A percentile compares a stretch with the other conserved stretches of the same genome.
Evolutionary conservation across 2,113 vertebrate genomes (phyloP).

Genomic region (Camelus bactrianus): DNA sequence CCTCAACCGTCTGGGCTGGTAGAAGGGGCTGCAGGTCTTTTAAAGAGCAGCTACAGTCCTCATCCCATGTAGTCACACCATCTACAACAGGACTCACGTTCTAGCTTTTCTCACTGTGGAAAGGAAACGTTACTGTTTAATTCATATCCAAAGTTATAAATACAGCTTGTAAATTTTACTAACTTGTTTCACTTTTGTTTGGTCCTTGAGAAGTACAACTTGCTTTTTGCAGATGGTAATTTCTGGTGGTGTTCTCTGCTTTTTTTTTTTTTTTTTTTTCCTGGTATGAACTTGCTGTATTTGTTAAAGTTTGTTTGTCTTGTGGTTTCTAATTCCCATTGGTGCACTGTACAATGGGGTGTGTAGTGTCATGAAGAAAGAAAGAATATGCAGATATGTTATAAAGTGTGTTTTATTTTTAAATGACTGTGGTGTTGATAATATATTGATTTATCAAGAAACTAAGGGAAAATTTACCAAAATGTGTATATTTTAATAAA

Average conservation of each 20-base stretch:
- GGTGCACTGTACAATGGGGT: constrained; percentile 94
- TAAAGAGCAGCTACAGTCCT: constrained; percentile 49
- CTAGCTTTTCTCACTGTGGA: constrained; percentile 77
- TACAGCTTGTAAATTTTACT: constrained; percentile 88
- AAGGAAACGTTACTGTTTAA: constrained; percentile 74
- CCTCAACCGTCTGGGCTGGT: constrained; percentile 77
- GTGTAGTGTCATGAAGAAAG: constrained; percentile 92
- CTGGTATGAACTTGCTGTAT: constrained; percentile 92
- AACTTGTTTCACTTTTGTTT: constrained; percentile 86
- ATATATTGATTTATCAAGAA: constrained; percentile 82
- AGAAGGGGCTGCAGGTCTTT: constrained; percentile 44
- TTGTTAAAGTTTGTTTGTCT: constrained; percentile 89
- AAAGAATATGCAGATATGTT: constrained; percentile 92
- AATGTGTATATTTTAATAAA: constrained; percentile 94
- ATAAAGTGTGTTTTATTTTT: constrained; percentile 90
- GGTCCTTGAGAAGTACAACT: constrained; percentile 88
- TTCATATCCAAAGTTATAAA: constrained; percentile 81
- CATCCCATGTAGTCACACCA: background rate
- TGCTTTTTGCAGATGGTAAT: constrained; percentile 88
- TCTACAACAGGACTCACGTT: background rate
- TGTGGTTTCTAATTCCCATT: constrained; percentile 91
- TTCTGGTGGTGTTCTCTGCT: constrained; percentile 92
- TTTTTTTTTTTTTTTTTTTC: constrained; percentile 67
- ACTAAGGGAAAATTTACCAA: constrained; percentile 88
- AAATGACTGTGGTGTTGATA: constrained; percentile 87